These are phyloP conservation scores for Diorhabda carinulata DNA, from an alignment of 1,140 invertebrate genomes.

Conservation along the genomic window DNA sequence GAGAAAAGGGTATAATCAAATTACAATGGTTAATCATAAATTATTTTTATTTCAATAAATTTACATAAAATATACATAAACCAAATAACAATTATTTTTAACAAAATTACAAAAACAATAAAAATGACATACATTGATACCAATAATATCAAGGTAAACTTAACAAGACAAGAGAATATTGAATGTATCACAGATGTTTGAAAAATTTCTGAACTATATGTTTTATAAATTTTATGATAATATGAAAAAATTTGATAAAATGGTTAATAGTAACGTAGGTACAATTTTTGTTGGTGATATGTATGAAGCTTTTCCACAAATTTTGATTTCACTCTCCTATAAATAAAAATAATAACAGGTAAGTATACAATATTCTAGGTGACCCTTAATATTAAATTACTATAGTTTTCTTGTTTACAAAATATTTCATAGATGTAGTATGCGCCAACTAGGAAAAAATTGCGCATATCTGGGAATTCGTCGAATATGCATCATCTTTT, in stretches of 20 bases:
- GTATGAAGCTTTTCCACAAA: conserved; percentile 37
- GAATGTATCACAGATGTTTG: conserved; percentile 15
- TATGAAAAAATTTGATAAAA: conserved; percentile 8
- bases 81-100: conserved; percentile 3
- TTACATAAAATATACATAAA: conserved; percentile 24
- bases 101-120: conserved; percentile 2
- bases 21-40: no score
- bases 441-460: no score
- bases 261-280: conserved; percentile 7
- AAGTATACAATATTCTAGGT: no score
- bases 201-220: conserved; percentile 4
- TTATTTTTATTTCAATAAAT: neutral
- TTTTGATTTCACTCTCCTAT: conserved; percentile 43
- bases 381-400: no score
- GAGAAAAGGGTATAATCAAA: no score
- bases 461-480: no score
- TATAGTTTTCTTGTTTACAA: no score
- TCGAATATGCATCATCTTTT: no score
- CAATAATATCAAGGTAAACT: neutral
- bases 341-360: conserved; percentile 26
- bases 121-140: conserved; percentile 3
- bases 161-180: conserved; percentile 6
- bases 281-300: conserved; percentile 26
- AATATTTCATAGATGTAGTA: no score
- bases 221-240: neutral